phyloP scores from a whole-genome alignment of 1,140 invertebrate genomes.

The Aphaenogaster ashmeadi region DNA sequence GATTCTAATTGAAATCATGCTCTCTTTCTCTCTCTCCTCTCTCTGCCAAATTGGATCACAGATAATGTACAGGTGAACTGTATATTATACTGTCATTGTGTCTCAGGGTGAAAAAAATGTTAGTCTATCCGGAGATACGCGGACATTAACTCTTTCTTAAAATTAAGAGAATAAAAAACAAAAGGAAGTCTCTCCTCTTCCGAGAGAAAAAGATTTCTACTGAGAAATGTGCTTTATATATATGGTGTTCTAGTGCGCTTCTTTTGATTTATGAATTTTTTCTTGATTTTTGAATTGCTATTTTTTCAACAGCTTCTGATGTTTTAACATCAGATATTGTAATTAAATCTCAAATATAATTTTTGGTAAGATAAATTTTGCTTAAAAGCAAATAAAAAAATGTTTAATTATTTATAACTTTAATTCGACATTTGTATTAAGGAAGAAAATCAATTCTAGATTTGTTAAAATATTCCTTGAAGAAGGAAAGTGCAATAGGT shows the following conservation, averaged over 20 bases:
- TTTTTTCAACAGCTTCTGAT: background rate
- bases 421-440: background rate
- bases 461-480: background rate
- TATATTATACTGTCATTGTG: slow-evolving; percentile 17
- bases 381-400: background rate
- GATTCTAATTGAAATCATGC: slow-evolving; percentile 39
- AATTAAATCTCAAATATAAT: background rate
- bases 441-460: background rate
- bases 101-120: background rate
- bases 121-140: background rate
- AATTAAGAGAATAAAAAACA: slow-evolving; percentile 17
- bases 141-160: background rate
- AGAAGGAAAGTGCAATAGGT: background rate
- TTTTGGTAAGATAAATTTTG: background rate
- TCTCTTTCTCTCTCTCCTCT: background rate
- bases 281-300: background rate
- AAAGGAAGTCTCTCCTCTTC: slow-evolving; percentile 14
- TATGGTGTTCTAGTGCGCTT: background rate
- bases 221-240: slow-evolving; percentile 6
- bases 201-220: background rate
- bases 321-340: background rate
- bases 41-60: slow-evolving; percentile 17
- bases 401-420: background rate
- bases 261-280: background rate
- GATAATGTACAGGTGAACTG: slow-evolving; percentile 16